These are phyloP conservation scores for Ageneiosus marmoratus DNA, from an alignment of 2,113 vertebrate genomes.

Conservation along the genomic window DNA sequence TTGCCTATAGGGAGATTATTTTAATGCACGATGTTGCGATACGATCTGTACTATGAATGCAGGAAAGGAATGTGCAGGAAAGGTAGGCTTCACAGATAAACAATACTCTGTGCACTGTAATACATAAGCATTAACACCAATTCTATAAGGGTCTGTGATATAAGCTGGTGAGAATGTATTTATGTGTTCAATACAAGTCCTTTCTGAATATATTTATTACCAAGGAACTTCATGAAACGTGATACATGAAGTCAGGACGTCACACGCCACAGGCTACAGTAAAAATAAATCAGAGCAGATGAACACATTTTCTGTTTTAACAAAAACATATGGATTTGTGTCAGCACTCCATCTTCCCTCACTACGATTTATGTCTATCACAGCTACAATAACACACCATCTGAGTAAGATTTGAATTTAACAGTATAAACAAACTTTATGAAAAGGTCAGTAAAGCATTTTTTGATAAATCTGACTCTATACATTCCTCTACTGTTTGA, in stretches of 20 bases:
- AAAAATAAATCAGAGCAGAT: conserved; percentile 15
- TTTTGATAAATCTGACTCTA: neutral
- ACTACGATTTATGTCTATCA: neutral
- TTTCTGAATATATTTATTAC: neutral
- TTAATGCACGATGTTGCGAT: neutral
- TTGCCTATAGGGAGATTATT: neutral
- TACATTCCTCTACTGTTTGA: neutral
- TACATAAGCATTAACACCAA: neutral
- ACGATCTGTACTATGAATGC: neutral
- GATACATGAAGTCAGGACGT: neutral
- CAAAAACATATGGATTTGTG: neutral
- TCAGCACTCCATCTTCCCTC: neutral
- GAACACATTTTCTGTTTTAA: neutral
- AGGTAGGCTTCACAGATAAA: neutral
- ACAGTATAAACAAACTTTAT: neutral
- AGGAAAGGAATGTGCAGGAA: neutral
- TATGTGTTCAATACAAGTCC: neutral
- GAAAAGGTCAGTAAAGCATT: neutral
- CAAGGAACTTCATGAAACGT: neutral
- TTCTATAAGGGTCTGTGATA: neutral
- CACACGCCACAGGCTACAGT: neutral
- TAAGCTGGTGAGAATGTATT: neutral
- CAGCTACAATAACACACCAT: neutral
- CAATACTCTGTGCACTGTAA: neutral
- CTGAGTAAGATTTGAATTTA: neutral